Evolutionary conservation across 2,888 invertebrate species (phyloP).

Genomic region (Harpalus rufipes): DNA sequence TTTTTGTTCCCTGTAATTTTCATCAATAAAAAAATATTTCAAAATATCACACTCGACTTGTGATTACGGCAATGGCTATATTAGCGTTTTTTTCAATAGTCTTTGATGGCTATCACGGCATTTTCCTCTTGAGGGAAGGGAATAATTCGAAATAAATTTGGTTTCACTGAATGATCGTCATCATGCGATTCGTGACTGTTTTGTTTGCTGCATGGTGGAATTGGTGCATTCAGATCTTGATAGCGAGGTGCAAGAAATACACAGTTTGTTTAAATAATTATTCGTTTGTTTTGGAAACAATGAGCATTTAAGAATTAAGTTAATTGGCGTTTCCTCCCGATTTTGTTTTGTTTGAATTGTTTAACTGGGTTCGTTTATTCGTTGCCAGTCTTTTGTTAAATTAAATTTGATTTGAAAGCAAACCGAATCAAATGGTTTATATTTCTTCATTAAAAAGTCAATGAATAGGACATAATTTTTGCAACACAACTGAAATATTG

Average conservation of each 20-base stretch:
- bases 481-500: too few species aligned
- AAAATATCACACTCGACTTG: neutral
- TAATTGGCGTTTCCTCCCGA: slow-evolving; percentile 37
- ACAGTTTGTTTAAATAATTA: slow-evolving; percentile 46
- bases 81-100: neutral
- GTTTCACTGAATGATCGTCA: slow-evolving; percentile 11
- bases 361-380: neutral
- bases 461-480: neutral
- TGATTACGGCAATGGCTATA: slow-evolving; percentile 1
- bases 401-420: neutral
- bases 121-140: slow-evolving; percentile 3
- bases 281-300: slow-evolving; percentile 42
- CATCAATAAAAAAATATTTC: neutral
- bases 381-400: neutral
- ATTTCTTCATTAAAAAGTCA: neutral
- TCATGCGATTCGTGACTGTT: slow-evolving; percentile 39
- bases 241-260: slow-evolving; percentile 40
- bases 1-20: neutral
- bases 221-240: slow-evolving; percentile 36
- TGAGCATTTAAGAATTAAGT: slow-evolving; percentile 21
- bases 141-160: slow-evolving; percentile 23
- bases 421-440: neutral
- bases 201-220: slow-evolving; percentile 45
- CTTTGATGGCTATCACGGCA: neutral
- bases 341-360: slow-evolving; percentile 23